phyloP scores from a whole-genome alignment of 64 coral and sea anemone species.

The Cladopsammia gracilis region DNA sequence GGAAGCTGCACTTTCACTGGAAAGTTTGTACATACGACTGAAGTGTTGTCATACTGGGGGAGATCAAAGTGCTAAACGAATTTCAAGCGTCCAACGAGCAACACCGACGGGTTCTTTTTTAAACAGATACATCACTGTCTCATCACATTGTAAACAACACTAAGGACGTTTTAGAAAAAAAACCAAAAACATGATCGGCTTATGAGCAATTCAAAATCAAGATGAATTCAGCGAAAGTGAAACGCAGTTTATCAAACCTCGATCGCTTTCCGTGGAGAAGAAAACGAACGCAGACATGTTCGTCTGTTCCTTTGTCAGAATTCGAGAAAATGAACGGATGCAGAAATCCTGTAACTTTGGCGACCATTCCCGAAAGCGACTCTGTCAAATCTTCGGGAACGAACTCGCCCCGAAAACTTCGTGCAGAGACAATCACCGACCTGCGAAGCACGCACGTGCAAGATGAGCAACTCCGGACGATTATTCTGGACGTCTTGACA shows the following conservation, averaged over 20 bases:
- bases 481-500: slow-evolving; percentile 68
- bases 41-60: neutral
- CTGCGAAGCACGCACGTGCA: slow-evolving; percentile 27
- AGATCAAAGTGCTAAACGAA: neutral
- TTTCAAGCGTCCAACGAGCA: neutral
- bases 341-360: neutral
- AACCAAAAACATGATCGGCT: neutral
- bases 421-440: neutral
- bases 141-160: neutral
- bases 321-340: neutral
- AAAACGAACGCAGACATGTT: slow-evolving; percentile 45
- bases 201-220: neutral
- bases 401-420: neutral
- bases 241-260: neutral
- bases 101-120: neutral
- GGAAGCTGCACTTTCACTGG: neutral
- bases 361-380: slow-evolving; percentile 62
- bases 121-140: neutral
- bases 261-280: slow-evolving; percentile 12
- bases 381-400: slow-evolving; percentile 19
- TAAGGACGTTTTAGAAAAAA: neutral
- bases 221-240: slow-evolving; percentile 23
- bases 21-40: neutral
- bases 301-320: neutral
- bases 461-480: slow-evolving; percentile 59